Evolutionary conservation across 2,113 vertebrate species (phyloP).

Genomic region (Dasyurus viverrinus): DNA sequence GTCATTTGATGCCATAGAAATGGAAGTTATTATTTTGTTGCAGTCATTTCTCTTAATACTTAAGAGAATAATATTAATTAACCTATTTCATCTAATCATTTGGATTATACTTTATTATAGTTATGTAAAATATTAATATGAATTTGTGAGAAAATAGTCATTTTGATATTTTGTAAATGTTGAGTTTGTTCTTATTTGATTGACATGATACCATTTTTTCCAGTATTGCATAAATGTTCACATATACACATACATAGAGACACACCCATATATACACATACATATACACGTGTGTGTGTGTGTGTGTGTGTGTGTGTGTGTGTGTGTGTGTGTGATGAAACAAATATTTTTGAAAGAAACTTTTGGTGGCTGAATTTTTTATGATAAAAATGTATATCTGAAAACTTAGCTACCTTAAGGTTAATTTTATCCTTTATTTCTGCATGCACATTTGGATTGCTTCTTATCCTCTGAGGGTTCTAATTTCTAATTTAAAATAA

Average conservation of each 20-base stretch:
- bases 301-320: neutral
- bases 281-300: too few relatives aligned
- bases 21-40: too few relatives aligned
- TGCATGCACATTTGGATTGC: neutral
- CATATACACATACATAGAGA: neutral
- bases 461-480: slow-evolving; percentile 15
- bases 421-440: slow-evolving; percentile 14
- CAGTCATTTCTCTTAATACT: too few relatives aligned
- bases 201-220: slow-evolving; percentile 3
- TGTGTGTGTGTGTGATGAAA: neutral
- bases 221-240: neutral
- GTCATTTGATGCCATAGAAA: too few relatives aligned
- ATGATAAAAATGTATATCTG: slow-evolving; percentile 25
- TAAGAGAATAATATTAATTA: too few relatives aligned
- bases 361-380: slow-evolving; percentile 41
- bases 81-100: too few relatives aligned
- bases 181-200: neutral
- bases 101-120: too few relatives aligned
- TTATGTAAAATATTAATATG: neutral
- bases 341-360: slow-evolving; percentile 15
- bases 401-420: neutral
- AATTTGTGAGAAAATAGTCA: neutral
- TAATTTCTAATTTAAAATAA: slow-evolving; percentile 47
- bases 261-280: neutral
- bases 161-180: neutral